These are phyloP conservation scores for Chaenogobius annularis DNA, from an alignment of 2,113 vertebrate species.

Conservation along the genomic window DNA sequence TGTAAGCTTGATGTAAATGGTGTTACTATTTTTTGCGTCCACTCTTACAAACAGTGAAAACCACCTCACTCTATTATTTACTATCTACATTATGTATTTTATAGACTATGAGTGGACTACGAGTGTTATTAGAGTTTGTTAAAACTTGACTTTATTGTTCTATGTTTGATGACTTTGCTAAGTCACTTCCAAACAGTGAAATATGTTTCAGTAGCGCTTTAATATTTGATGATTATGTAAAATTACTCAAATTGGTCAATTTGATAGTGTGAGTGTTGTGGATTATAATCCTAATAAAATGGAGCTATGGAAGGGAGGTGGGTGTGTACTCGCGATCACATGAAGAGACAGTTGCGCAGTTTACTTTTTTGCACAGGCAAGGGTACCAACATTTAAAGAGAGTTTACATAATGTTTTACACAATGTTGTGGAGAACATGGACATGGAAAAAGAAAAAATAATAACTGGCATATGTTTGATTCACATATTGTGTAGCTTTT, in stretches of 20 bases:
- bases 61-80: not conserved
- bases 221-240: not conserved
- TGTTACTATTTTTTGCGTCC: not conserved
- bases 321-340: slow-evolving; percentile 69
- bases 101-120: not conserved
- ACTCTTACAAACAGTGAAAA: not conserved
- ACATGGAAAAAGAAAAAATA: not conserved
- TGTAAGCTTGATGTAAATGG: not conserved
- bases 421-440: not conserved
- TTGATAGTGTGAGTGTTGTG: not conserved
- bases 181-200: not conserved
- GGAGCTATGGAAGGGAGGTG: slow-evolving; percentile 52
- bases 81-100: slow-evolving; percentile 12
- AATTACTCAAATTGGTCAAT: not conserved
- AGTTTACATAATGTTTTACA: not conserved
- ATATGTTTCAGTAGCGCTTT: not conserved
- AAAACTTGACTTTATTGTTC: not conserved
- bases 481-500: slow-evolving; percentile 6
- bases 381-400: not conserved
- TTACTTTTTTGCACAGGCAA: slow-evolving; percentile 31
- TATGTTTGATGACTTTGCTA: not conserved
- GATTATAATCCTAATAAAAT: slow-evolving; percentile 9
- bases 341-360: slow-evolving; percentile 64
- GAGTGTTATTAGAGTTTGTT: not conserved
- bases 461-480: not conserved